phyloP scores from a whole-genome alignment of 2,113 vertebrate species.

The Colius striatus region DNA sequence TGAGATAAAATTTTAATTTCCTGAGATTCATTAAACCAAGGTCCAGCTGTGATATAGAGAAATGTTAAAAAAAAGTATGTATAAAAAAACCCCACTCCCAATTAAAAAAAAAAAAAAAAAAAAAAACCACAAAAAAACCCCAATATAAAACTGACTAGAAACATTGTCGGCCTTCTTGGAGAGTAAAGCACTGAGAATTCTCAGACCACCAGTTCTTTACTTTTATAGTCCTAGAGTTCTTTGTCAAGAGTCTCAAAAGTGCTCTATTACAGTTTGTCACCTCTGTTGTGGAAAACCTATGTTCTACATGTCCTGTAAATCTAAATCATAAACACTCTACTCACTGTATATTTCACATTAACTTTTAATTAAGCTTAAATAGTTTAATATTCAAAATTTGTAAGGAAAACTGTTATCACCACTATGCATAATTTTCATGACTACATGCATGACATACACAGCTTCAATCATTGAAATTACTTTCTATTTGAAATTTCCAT shows the following conservation, averaged over 20 bases:
- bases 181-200: background rate
- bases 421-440: background rate
- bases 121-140: background rate
- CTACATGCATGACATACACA: background rate
- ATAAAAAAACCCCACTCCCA: rapidly evolving
- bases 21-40: background rate
- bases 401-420: background rate
- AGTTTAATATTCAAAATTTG: background rate
- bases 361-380: background rate
- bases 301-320: background rate
- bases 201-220: background rate
- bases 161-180: background rate
- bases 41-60: background rate
- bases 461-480: background rate
- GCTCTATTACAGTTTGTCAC: background rate
- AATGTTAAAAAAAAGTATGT: background rate
- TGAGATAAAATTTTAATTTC: background rate
- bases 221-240: background rate
- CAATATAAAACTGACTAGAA: background rate
- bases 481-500: background rate
- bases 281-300: background rate
- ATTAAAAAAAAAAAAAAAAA: background rate
- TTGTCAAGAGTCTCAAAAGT: background rate
- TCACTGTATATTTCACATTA: background rate
- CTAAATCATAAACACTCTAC: background rate